Evolutionary conservation across 2,113 vertebrate species (phyloP).

Genomic region (Sarotherodon lohbergeri): DNA sequence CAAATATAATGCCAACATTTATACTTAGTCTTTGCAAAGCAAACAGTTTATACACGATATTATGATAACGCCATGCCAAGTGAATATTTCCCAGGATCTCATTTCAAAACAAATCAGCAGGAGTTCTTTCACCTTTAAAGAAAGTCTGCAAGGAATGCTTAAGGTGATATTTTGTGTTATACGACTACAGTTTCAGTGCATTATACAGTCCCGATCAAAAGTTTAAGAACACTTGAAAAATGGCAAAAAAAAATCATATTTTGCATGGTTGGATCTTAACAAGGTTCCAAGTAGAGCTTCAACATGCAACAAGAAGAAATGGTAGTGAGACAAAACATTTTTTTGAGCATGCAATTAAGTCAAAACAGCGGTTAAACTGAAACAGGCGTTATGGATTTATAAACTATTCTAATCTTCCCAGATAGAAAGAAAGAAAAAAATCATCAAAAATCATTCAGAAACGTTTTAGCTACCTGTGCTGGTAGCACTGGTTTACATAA

Average conservation of each 20-base stretch:
- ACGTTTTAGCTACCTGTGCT: not conserved
- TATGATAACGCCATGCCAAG: not conserved
- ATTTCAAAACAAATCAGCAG: not conserved
- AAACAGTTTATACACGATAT: not conserved
- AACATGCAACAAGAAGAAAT: not conserved
- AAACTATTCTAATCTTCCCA: not conserved
- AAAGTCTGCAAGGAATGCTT: not conserved
- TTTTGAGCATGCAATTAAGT: not conserved
- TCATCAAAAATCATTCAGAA: not conserved
- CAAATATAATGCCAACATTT: not conserved
- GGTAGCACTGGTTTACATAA: not conserved
- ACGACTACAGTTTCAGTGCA: not conserved
- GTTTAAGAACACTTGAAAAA: not conserved
- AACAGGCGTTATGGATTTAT: not conserved
- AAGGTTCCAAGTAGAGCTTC: not conserved
- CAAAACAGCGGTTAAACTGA: not conserved
- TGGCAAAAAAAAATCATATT: not conserved
- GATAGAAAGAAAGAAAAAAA: not conserved
- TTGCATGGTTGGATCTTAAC: not conserved
- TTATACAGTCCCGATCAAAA: not conserved
- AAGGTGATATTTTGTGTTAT: not conserved
- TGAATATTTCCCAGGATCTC: not conserved
- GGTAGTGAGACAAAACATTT: not conserved
- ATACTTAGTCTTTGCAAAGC: not conserved
- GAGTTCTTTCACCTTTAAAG: not conserved